These are phyloP conservation scores for Cantharis lateralis DNA, from an alignment of 2,888 invertebrate genomes.

Conservation along the genomic window DNA sequence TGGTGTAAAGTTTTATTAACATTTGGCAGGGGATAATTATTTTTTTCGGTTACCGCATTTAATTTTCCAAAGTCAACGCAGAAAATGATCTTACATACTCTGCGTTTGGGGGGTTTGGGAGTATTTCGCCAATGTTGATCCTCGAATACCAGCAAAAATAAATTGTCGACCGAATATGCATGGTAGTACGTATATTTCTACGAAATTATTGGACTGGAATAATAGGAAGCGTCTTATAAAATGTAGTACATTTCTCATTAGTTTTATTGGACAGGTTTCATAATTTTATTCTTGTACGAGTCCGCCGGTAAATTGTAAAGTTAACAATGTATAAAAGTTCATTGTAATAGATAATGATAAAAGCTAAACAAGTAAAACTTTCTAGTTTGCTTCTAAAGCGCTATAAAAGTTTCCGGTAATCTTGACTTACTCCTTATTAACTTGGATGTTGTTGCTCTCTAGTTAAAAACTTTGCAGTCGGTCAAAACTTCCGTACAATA, in stretches of 20 bases:
- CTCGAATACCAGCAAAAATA: too few relatives aligned
- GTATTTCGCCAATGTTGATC: too few relatives aligned
- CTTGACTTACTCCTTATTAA: constrained; percentile 1
- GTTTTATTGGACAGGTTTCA: not conserved
- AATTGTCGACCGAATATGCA: too few relatives aligned
- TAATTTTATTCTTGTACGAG: not conserved
- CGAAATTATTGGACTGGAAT: too few relatives aligned
- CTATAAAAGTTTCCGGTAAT: not conserved
- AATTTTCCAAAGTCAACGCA: too few relatives aligned
- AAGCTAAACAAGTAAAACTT: constrained; percentile 1
- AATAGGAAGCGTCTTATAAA: not conserved
- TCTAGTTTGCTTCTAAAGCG: not conserved
- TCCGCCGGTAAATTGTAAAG: not conserved
- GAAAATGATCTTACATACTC: too few relatives aligned
- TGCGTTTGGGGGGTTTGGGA: too few relatives aligned
- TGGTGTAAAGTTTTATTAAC: too few relatives aligned
- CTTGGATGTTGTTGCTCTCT: not conserved
- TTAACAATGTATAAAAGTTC: not conserved
- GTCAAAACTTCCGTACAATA: not conserved
- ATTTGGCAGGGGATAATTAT: too few relatives aligned
- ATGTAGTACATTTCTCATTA: not conserved
- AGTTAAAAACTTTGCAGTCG: not conserved
- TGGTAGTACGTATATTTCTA: too few relatives aligned
- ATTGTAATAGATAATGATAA: constrained; percentile 1
- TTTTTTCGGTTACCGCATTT: too few relatives aligned